Conservation (phyloP, 2,113 vertebrate genomes). For the Pyxicephalus adspersus region DNA sequence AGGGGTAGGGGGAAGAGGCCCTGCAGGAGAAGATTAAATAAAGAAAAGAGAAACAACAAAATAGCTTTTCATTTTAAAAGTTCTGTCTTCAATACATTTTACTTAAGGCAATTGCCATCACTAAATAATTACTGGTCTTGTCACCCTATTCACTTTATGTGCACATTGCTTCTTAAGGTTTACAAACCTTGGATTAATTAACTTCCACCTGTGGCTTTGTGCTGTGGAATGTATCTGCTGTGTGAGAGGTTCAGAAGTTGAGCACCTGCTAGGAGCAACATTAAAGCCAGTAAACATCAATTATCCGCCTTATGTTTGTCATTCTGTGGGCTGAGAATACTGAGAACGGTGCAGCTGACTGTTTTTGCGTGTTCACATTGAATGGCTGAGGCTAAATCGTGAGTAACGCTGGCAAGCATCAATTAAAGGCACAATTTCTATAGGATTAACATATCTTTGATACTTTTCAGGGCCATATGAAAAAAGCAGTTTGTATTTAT, state of each 20-base stretch:
- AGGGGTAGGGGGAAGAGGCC: slow-evolving; percentile 49
- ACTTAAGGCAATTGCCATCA: neutral
- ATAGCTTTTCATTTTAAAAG: slow-evolving; percentile 42
- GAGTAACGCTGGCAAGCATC: slow-evolving; percentile 26
- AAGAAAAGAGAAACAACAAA: slow-evolving; percentile 53
- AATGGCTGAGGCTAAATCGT: slow-evolving; percentile 24
- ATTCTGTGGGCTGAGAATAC: slow-evolving; percentile 59
- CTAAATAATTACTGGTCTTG: neutral
- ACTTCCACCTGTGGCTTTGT: slow-evolving; percentile 66
- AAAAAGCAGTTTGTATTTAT: neutral
- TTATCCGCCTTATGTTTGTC: slow-evolving; percentile 63
- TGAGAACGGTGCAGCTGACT: slow-evolving; percentile 58
- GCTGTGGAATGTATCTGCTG: slow-evolving; percentile 63
- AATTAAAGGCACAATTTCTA: neutral
- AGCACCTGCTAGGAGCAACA: slow-evolving; percentile 66
- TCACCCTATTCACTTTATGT: neutral
- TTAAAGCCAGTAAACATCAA: slow-evolving; percentile 66
- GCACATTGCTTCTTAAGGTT: slow-evolving; percentile 18
- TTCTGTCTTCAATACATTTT: neutral
- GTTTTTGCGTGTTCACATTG: slow-evolving; percentile 54
- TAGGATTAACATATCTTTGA: neutral
- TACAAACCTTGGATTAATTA: slow-evolving; percentile 56
- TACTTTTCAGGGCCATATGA: neutral
- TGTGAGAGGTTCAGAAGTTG: slow-evolving; percentile 59
- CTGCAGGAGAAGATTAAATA: slow-evolving; percentile 56